phyloP scores from a whole-genome alignment of 2,113 vertebrate species.

The Carettochelys insculpta region DNA sequence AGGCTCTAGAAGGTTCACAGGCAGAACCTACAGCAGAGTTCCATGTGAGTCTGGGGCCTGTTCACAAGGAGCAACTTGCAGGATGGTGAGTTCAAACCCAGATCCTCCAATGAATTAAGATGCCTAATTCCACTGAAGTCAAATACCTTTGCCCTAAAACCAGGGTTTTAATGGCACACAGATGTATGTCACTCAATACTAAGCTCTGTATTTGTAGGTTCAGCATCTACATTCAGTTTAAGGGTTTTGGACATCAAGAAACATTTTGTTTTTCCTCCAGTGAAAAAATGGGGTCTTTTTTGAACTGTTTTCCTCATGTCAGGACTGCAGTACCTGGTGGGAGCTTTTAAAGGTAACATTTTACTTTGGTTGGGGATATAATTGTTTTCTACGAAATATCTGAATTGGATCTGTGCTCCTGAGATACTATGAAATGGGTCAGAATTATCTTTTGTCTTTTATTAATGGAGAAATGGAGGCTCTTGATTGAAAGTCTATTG shows the following conservation, averaged over 20 bases:
- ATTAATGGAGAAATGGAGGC: neutral
- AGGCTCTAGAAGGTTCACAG: neutral
- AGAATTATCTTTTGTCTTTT: neutral
- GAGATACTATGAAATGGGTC: accelerated
- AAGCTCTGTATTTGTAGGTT: accelerated
- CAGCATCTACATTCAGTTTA: neutral
- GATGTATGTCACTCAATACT: neutral
- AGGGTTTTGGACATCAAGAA: neutral
- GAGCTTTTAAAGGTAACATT: accelerated
- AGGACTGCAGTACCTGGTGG: neutral
- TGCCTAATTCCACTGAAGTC: neutral
- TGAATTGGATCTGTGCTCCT: accelerated
- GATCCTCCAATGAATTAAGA: neutral
- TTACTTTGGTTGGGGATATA: neutral
- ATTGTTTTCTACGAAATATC: neutral
- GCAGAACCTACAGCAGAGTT: neutral
- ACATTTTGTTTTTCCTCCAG: neutral
- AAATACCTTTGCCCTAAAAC: neutral
- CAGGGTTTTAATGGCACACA: neutral
- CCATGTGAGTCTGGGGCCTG: neutral
- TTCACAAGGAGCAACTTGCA: neutral
- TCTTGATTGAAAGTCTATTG: accelerated
- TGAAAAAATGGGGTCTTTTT: neutral
- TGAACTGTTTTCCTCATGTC: neutral
- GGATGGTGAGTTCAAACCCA: neutral